Evolutionary conservation across 1,140 invertebrate genomes (phyloP), one percentile per base, ranked within the genome.

Genomic region (Sarcophaga bullata): DNA sequence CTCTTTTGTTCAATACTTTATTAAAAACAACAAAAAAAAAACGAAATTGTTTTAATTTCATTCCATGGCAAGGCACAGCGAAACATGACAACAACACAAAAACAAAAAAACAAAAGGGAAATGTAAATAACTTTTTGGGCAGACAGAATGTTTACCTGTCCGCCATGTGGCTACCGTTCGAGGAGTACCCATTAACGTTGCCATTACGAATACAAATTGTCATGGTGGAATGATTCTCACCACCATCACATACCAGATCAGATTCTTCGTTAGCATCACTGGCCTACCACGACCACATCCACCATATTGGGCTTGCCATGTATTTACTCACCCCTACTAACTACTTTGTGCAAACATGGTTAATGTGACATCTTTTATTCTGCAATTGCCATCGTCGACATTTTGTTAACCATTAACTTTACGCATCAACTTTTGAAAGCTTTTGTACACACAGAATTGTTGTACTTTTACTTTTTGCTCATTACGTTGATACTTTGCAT

Each of bases 341-440:
- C n/a, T 58, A 58, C 54, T 58, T 58, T 58, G n/a, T 58, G 25
- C 25, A 37, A n/a, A 58, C 13, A 13, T n/a, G 54, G 54, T 15
- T 2, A 58, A 58, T 58, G 54, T 58, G 13, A 13, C 62, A 72
- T 72, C 8, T 48, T 76, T 76, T 76, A 76, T 76, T 76, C 48
- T 76, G 9, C 73, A 76, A 76, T 76, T 76, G 73, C 73, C 48
- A 48, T 76, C 46, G 46, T 76, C n/a, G 73, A 76, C 73, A 76
- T 76, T 76, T 76, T 76, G 73, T 76, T 76, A 76, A 76, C 73
- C 47, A 48, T 76, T 48, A 76, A 46, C 48, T 76, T 76, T 76
- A 76, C 73, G 73, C 73, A 76, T 76, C 73, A 76, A 76, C 73
- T 76, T 76, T 58, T 47, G 73, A 47, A 76, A 48, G 10, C n/a